Percentiles rank a stretch among this genome's conserved stretches.
These are phyloP conservation scores for Cylloceria caligata DNA, from an alignment of 2,888 invertebrate species.

Conservation along the genomic window DNA sequence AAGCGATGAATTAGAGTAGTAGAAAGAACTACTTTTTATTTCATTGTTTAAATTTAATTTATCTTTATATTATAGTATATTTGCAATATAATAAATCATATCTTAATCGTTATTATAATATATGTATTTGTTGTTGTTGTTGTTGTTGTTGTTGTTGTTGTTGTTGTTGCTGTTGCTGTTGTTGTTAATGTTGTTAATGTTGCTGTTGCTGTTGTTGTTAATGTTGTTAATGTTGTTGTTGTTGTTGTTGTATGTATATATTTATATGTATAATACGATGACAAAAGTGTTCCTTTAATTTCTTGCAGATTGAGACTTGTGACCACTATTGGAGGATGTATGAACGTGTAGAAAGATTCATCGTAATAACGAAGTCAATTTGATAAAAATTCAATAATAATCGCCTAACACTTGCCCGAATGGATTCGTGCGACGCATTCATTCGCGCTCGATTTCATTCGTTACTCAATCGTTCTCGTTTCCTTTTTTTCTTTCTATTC, in stretches of 20 bases:
- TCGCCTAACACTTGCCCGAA: constrained; percentile 31
- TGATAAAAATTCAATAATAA: constrained; percentile 79
- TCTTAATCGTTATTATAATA: constrained; percentile 71
- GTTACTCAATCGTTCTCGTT: constrained; percentile 62
- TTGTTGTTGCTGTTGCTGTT: too few relatives aligned
- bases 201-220: constrained; percentile 55
- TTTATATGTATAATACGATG: constrained; percentile 78
- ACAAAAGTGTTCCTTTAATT: constrained; percentile 78
- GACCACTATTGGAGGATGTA: constrained; percentile 82
- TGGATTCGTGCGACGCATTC: constrained; percentile 38
- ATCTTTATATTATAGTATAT: constrained; percentile 75
- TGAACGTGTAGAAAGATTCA: constrained; percentile 84
- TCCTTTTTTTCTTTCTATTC: constrained; percentile 56
- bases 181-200: constrained; percentile 56
- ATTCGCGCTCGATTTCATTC: constrained; percentile 62
- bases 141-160: constrained; percentile 55
- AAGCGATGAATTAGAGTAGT: constrained; percentile 84
- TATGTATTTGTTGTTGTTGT: constrained; percentile 61
- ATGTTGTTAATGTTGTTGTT: constrained; percentile 56
- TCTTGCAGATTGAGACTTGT: constrained; percentile 75
- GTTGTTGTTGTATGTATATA: constrained; percentile 66
- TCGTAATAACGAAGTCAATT: constrained; percentile 82
- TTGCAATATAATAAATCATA: constrained; percentile 81
- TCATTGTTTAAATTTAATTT: constrained; percentile 71
- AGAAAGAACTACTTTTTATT: constrained; percentile 82